These are phyloP conservation scores for Pantala flavescens DNA, from an alignment of 1,140 invertebrate species.

Conservation along the genomic window DNA sequence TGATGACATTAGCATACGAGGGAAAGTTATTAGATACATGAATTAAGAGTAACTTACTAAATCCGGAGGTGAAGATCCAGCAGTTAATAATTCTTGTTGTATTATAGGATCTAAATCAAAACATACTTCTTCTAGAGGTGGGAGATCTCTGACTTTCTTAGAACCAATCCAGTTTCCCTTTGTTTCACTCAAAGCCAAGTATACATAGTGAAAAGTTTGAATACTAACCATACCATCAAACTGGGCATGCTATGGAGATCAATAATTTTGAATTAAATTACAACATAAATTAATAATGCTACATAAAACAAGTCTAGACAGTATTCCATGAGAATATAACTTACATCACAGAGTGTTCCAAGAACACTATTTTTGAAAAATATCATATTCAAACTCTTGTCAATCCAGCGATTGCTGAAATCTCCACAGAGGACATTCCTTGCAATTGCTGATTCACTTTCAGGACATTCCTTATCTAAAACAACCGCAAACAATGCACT, in stretches of 20 bases:
- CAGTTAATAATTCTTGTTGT: conserved; percentile 17
- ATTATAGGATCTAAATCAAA: conserved; percentile 24
- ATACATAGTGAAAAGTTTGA: conserved; percentile 31
- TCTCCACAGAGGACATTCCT: conserved; percentile 35
- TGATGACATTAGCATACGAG: no score
- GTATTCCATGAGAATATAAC: not conserved
- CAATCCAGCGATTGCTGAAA: conserved; percentile 42
- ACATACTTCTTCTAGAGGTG: conserved; percentile 18
- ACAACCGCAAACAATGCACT: conserved; percentile 48
- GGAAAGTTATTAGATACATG: no score
- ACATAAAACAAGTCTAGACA: not conserved
- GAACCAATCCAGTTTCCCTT: conserved; percentile 31
- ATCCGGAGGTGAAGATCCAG: not conserved
- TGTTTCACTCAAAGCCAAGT: conserved; percentile 25
- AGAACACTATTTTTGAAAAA: conserved; percentile 41
- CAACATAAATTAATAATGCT: conserved; percentile 13
- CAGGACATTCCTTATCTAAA: conserved; percentile 43
- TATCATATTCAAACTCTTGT: conserved; percentile 39
- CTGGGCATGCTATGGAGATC: conserved; percentile 36
- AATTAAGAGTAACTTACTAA: not conserved
- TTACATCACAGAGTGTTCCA: conserved; percentile 30
- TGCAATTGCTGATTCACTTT: conserved; percentile 32
- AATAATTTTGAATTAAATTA: conserved; percentile 15
- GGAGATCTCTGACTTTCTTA: conserved; percentile 28
- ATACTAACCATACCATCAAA: conserved; percentile 46